Conservation (phyloP, 2,113 vertebrate species). For the Daubentonia madagascariensis region DNA sequence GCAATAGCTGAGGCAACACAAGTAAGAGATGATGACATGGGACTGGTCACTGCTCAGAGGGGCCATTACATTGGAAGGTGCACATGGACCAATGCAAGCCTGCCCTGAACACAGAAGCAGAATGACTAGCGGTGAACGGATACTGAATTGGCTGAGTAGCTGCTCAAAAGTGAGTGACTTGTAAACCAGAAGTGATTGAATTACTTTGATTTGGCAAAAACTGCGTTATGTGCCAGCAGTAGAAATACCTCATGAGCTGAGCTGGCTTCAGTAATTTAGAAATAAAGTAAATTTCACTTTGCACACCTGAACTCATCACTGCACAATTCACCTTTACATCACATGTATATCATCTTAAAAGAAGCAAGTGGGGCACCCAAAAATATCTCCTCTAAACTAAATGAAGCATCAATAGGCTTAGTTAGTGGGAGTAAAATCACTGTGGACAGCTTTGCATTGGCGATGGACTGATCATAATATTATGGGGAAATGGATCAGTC, state of each 20-base stretch:
- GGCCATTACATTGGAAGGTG: neutral
- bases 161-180: neutral
- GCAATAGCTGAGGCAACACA: neutral
- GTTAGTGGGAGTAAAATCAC: neutral
- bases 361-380: neutral
- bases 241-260: neutral
- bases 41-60: neutral
- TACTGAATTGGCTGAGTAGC: neutral
- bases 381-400: neutral
- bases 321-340: neutral
- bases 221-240: neutral
- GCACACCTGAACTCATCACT: neutral
- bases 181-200: neutral
- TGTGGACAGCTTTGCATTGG: neutral
- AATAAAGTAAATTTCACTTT: neutral
- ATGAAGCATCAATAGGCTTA: neutral
- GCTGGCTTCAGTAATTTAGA: neutral
- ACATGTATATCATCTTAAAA: neutral
- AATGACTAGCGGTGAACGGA: neutral
- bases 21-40: neutral
- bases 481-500: neutral
- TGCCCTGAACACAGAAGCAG: neutral
- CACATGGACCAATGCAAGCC: neutral
- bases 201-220: constrained; percentile 18
- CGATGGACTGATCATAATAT: neutral